Evolutionary conservation across 92 coral and sea anemone genomes (phyloP).

Genomic region (Phymanthus crucifer): DNA sequence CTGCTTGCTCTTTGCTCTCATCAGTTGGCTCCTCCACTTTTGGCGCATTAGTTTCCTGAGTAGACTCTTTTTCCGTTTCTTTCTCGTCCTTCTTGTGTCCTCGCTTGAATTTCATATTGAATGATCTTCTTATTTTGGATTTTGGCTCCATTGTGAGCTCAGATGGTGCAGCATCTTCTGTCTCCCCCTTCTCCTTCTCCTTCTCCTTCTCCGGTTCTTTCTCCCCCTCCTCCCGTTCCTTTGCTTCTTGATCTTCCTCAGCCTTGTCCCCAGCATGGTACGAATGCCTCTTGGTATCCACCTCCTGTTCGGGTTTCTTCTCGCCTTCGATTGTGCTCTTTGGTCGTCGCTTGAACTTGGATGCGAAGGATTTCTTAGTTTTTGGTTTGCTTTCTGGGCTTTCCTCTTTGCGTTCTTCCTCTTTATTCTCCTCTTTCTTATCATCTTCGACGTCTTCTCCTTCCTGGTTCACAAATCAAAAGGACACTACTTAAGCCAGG

Average conservation of each 20-base stretch:
- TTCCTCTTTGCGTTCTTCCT: conserved; percentile 11
- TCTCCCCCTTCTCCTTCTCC: conserved; percentile 10
- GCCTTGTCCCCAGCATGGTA: conserved; percentile 41
- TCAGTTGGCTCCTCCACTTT: conserved; percentile 27
- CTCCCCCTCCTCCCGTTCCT: neutral
- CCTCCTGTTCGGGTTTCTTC: conserved; percentile 26
- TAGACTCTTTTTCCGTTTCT: conserved; percentile 36
- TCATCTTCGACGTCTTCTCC: conserved; percentile 28
- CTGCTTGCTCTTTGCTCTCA: conserved; percentile 26
- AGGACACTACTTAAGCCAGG: neutral
- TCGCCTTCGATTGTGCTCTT: conserved; percentile 44
- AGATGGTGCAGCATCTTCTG: conserved; percentile 5
- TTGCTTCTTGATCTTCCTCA: conserved; percentile 26
- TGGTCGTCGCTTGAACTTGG: conserved; percentile 48
- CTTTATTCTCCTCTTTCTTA: conserved; percentile 10
- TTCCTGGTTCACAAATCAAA: conserved; percentile 12
- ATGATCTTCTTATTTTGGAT: conserved; percentile 60
- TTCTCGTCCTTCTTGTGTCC: conserved; percentile 42
- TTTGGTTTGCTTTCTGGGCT: conserved; percentile 15
- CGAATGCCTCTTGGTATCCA: conserved; percentile 26
- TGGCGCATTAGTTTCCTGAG: conserved; percentile 13
- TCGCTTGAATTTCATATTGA: conserved; percentile 52
- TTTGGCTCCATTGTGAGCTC: conserved; percentile 16
- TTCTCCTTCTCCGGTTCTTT: neutral
- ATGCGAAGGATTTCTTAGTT: conserved; percentile 32